Conservation (phyloP, 2,888 invertebrate species). For the Silvanus unidentatus region DNA sequence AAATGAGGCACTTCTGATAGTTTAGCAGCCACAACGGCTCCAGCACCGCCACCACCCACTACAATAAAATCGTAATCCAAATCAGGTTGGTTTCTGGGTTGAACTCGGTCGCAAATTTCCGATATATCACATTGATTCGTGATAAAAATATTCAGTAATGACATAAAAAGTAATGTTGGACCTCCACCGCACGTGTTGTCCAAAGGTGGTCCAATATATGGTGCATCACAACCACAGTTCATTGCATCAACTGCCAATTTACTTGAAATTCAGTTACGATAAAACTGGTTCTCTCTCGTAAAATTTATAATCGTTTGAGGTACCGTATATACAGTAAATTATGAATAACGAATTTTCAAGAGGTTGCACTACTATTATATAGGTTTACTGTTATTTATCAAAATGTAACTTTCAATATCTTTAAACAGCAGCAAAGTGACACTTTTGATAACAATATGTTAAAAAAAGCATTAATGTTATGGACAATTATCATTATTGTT, state of each 20-base stretch:
- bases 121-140: slow-evolving; percentile 53
- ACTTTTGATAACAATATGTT: no score
- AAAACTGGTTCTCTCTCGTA: no score
- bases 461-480: no score
- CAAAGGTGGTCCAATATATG: slow-evolving; percentile 52
- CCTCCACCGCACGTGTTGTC: slow-evolving; percentile 52
- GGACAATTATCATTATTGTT: no score
- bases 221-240: slow-evolving; percentile 53
- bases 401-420: no score
- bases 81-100: slow-evolving; percentile 45
- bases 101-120: slow-evolving; percentile 57
- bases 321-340: no score
- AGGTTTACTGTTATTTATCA: no score
- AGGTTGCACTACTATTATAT: no score
- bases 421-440: no score
- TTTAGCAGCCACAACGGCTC: slow-evolving; percentile 58
- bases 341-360: no score
- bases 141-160: slow-evolving; percentile 56
- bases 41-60: slow-evolving; percentile 62
- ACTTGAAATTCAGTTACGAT: no score
- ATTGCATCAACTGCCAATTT: slow-evolving; percentile 19
- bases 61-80: slow-evolving; percentile 61
- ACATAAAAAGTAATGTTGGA: slow-evolving; percentile 61
- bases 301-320: no score
- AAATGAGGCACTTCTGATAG: slow-evolving; percentile 61